These are phyloP conservation scores for Tupaia tana DNA, from an alignment of 2,113 vertebrate genomes.

Conservation along the genomic window DNA sequence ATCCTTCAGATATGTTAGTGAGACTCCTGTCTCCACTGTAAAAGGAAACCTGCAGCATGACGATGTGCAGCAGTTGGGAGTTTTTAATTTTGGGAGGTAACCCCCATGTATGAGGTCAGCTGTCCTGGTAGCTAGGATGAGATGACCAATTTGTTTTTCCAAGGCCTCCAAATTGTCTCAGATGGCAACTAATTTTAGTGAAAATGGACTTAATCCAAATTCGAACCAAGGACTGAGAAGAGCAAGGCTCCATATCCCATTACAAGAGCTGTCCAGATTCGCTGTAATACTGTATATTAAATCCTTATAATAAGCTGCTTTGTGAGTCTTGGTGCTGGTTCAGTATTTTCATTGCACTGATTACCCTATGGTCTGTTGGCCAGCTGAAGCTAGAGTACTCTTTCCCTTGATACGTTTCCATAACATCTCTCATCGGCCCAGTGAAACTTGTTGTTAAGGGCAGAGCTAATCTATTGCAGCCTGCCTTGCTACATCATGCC, in stretches of 20 bases:
- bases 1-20: neutral
- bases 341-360: slow-evolving; percentile 61
- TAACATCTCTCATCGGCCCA: slow-evolving; percentile 69
- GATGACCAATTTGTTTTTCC: slow-evolving; percentile 9
- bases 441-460: slow-evolving; percentile 72
- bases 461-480: slow-evolving; percentile 77
- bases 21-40: neutral
- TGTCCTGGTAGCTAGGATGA: slow-evolving; percentile 33
- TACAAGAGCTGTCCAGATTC: slow-evolving; percentile 43
- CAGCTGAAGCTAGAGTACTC: slow-evolving; percentile 50
- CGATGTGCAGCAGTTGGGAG: neutral
- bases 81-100: neutral
- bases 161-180: slow-evolving; percentile 55
- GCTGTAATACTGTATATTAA: slow-evolving; percentile 51
- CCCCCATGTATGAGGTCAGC: neutral
- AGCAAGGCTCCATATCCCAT: slow-evolving; percentile 33
- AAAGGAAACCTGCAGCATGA: neutral
- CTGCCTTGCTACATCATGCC: slow-evolving; percentile 32
- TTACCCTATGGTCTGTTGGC: slow-evolving; percentile 59
- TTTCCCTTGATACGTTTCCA: slow-evolving; percentile 74
- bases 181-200: slow-evolving; percentile 53
- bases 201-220: slow-evolving; percentile 54
- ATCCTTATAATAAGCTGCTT: slow-evolving; percentile 53
- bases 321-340: slow-evolving; percentile 66
- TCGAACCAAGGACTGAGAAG: slow-evolving; percentile 44